Percentiles rank a stretch among this genome's conserved stretches.
These are phyloP conservation scores for Crepidodera aurea DNA, from an alignment of 2,888 invertebrate genomes.

Conservation along the genomic window DNA sequence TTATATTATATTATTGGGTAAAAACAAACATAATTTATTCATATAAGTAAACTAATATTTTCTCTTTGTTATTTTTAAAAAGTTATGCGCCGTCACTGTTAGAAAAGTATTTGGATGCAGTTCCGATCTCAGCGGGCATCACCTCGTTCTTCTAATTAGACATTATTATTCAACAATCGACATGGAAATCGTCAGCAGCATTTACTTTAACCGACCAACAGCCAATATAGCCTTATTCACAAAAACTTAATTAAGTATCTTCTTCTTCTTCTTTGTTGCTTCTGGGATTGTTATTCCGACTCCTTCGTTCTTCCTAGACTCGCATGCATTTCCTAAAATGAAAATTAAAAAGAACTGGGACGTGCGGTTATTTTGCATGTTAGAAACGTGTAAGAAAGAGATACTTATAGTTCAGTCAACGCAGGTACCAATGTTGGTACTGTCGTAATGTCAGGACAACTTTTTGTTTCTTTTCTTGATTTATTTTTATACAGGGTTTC, in stretches of 20 bases:
- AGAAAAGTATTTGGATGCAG: conserved; percentile 31
- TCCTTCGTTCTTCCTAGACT: conserved; percentile 21
- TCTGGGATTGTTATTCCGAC: conserved; percentile 3
- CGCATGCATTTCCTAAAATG: conserved; percentile 35
- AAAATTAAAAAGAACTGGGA: conserved; percentile 15
- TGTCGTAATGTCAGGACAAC: too few species aligned
- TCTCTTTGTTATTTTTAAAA: too few species aligned
- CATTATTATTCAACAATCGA: conserved; percentile 58
- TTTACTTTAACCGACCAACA: conserved; percentile 38
- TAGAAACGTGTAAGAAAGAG: not conserved
- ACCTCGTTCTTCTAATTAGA: conserved; percentile 51
- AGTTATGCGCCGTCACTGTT: conserved; percentile 19
- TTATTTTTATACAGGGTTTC: too few species aligned
- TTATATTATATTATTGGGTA: too few species aligned
- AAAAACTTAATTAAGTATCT: conserved; percentile 40
- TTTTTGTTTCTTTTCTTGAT: too few species aligned
- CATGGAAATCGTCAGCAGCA: conserved; percentile 51
- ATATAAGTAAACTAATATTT: too few species aligned
- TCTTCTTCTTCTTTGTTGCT: conserved; percentile 30
- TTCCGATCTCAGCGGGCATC: conserved; percentile 35
- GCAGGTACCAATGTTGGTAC: too few species aligned
- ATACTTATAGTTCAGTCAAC: not conserved
- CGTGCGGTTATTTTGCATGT: conserved; percentile 27
- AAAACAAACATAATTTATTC: too few species aligned
- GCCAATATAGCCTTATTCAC: conserved; percentile 44